phyloP scores from a whole-genome alignment of 1,140 invertebrate genomes.

The Drosophila sp. region DNA sequence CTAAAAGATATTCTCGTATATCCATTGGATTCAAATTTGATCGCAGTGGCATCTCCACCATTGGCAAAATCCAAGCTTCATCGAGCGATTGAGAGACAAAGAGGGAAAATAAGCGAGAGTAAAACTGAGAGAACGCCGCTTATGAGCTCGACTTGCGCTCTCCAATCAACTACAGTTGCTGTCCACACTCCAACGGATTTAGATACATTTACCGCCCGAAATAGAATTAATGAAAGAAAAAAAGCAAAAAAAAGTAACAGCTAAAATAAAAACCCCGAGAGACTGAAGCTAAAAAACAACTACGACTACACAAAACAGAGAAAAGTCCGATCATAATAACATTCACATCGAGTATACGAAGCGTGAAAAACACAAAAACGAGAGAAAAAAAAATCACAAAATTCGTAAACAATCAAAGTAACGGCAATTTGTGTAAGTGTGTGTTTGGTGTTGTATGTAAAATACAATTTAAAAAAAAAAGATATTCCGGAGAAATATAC shows the following conservation, averaged over 20 bases:
- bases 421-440: conserved; percentile 58
- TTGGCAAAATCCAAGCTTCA: conserved; percentile 63
- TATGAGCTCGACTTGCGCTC: conserved; percentile 42
- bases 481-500: conserved; percentile 21
- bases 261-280: conserved; percentile 29
- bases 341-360: conserved; percentile 74
- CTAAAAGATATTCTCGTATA: too few relatives aligned
- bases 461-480: conserved; percentile 37
- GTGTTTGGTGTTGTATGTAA: conserved; percentile 25
- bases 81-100: conserved; percentile 43
- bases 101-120: conserved; percentile 1
- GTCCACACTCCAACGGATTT: conserved; percentile 58
- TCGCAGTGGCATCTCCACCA: conserved; percentile 58
- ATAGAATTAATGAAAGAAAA: conserved; percentile 27
- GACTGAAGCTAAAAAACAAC: conserved; percentile 31
- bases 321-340: conserved; percentile 42
- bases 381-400: conserved; percentile 35
- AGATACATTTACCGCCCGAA: conserved; percentile 36
- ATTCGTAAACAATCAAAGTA: conserved; percentile 60
- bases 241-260: conserved; percentile 37
- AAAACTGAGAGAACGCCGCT: conserved; percentile 15
- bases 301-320: conserved; percentile 27
- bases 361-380: conserved; percentile 63
- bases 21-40: conserved; percentile 12
- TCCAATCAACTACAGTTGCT: conserved; percentile 55